A percentile compares a stretch with the other conserved stretches of the same genome.
Conservation (phyloP, 2,797 vertebrate species). For the Enteromius mattozi region DNA sequence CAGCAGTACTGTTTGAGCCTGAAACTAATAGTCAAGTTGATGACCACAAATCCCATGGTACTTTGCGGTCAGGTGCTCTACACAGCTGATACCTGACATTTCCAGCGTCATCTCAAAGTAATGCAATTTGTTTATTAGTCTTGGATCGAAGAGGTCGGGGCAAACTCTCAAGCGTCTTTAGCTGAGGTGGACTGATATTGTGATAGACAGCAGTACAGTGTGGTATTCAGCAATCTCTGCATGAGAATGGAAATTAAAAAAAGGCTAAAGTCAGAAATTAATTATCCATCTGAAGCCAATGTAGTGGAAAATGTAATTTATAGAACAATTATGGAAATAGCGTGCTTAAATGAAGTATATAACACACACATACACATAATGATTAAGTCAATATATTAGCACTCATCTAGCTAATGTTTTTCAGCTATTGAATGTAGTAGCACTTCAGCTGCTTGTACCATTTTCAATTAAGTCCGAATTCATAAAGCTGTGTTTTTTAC, state of each 20-base stretch:
- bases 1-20: not conserved
- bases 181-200: constrained; percentile 29
- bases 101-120: constrained; percentile 18
- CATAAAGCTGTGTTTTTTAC: constrained; percentile 53
- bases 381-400: constrained; percentile 93
- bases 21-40: constrained; percentile 21
- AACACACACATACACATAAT: constrained; percentile 76
- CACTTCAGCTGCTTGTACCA: constrained; percentile 59
- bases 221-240: constrained; percentile 72
- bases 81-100: constrained; percentile 17
- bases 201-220: constrained; percentile 34
- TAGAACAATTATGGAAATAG: constrained; percentile 88
- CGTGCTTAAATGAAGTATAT: constrained; percentile 87
- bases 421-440: constrained; percentile 68
- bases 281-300: constrained; percentile 96
- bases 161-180: constrained; percentile 23
- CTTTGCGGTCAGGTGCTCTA: constrained; percentile 8
- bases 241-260: constrained; percentile 86
- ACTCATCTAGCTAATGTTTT: constrained; percentile 79
- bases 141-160: constrained; percentile 33
- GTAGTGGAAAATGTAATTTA: constrained; percentile 99
- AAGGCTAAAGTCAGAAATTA: constrained; percentile 92
- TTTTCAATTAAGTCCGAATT: constrained; percentile 71
- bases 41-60: constrained; percentile 27
- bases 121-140: constrained; percentile 26